Conservation (phyloP, 2,113 vertebrate species). For the Phodopus roborovskii region DNA sequence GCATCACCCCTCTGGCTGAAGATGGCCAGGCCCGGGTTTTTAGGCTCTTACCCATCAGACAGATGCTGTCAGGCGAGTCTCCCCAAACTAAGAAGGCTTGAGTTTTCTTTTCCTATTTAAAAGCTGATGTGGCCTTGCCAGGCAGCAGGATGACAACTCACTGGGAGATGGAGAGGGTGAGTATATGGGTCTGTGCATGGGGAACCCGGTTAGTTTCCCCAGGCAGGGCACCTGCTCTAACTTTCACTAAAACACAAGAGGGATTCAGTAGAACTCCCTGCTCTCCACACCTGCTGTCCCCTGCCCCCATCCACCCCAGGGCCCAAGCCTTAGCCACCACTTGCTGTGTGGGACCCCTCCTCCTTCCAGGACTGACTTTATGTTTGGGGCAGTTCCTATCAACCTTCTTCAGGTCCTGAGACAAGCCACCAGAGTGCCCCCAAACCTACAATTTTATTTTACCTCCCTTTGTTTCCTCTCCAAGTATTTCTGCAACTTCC, state of each 20-base stretch:
- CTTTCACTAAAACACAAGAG: background rate
- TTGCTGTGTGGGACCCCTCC: background rate
- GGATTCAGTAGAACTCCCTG: background rate
- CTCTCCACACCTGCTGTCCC: background rate
- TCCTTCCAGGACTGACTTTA: background rate
- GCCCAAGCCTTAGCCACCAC: accelerated
- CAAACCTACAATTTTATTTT: background rate
- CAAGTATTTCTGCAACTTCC: background rate
- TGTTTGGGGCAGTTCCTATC: background rate
- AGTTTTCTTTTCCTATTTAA: background rate
- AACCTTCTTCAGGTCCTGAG: background rate
- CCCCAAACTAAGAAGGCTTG: background rate
- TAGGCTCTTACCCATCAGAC: background rate
- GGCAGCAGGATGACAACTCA: background rate
- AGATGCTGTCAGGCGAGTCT: accelerated
- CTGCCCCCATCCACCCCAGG: background rate
- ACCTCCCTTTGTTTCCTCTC: too few relatives aligned
- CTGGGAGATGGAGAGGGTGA: background rate
- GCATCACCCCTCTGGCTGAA: background rate
- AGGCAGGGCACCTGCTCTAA: background rate
- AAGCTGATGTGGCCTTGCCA: background rate
- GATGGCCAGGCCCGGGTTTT: background rate
- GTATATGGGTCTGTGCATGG: too few relatives aligned
- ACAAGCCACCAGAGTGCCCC: background rate
- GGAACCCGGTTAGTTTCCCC: accelerated